Percentiles rank a stretch among this genome's conserved stretches.
phyloP scores from a whole-genome alignment of 2,113 vertebrate species.

The Scolopax mira region DNA sequence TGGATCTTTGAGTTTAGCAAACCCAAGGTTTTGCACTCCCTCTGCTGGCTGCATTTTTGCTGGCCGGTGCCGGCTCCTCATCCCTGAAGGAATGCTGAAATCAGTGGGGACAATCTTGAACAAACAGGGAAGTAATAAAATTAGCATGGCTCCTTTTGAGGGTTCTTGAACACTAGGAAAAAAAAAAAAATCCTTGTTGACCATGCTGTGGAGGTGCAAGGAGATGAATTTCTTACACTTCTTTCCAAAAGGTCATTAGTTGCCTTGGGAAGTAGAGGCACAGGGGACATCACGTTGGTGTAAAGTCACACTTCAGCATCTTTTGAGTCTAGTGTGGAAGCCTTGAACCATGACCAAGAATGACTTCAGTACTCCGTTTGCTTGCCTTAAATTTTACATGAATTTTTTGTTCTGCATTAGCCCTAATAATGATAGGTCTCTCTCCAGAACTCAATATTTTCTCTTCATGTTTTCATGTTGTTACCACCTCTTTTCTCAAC shows the following conservation, averaged over 20 bases:
- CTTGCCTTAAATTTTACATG: slow-evolving; percentile 16
- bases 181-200: neutral
- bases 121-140: slow-evolving; percentile 31
- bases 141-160: neutral
- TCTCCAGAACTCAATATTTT: slow-evolving; percentile 11
- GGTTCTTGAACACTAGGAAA: neutral
- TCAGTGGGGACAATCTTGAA: neutral
- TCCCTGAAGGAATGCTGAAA: neutral
- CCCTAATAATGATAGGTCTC: neutral
- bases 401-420: neutral
- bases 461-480: neutral
- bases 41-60: slow-evolving; percentile 26
- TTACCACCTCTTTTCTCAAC: neutral
- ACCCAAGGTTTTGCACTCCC: slow-evolving; percentile 42
- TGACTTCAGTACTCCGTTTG: neutral
- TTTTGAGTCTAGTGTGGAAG: neutral
- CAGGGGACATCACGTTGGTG: neutral
- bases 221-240: neutral
- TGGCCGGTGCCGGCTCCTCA: neutral
- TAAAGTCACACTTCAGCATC: neutral
- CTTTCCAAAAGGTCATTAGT: neutral
- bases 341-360: neutral
- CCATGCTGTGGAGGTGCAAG: neutral
- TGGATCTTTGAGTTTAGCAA: neutral
- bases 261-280: neutral